Percentiles rank a stretch among this genome's conserved stretches.
Evolutionary conservation across 2,113 vertebrate genomes (phyloP).

Genomic region (Oreochromis niloticus): DNA sequence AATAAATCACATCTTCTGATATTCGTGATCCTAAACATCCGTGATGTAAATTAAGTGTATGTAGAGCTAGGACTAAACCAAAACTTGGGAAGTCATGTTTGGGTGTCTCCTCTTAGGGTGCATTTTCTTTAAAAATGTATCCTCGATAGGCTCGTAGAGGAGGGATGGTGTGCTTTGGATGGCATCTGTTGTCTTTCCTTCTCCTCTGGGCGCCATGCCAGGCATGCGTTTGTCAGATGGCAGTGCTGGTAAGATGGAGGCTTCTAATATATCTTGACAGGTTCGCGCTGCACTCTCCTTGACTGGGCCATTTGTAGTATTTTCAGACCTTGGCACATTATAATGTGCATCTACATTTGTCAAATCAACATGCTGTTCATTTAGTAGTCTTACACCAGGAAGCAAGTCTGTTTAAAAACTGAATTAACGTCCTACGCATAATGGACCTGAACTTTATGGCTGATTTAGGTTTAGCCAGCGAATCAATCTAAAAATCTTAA

Average conservation of each 20-base stretch:
- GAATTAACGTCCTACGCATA: neutral
- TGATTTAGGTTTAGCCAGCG: neutral
- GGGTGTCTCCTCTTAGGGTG: neutral
- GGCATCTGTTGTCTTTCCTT: conserved; percentile 64
- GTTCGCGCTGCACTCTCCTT: conserved; percentile 32
- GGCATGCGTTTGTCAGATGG: conserved; percentile 60
- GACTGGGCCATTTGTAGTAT: conserved; percentile 47
- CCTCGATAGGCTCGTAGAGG: conserved; percentile 9
- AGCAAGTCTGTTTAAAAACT: neutral
- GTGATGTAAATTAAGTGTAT: neutral
- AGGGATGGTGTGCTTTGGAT: conserved; percentile 45
- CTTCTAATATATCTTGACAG: conserved; percentile 52
- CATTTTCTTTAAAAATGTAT: conserved; percentile 6
- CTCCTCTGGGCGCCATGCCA: conserved; percentile 56
- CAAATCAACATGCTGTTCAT: conserved; percentile 2
- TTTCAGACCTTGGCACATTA: conserved; percentile 12
- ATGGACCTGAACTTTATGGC: neutral
- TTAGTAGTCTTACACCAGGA: neutral
- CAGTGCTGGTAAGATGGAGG: conserved; percentile 53
- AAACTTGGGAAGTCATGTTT: neutral
- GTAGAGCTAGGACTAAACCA: neutral
- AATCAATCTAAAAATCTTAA: neutral
- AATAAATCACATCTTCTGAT: neutral
- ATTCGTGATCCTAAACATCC: neutral
- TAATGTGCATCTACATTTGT: conserved; percentile 37